These are phyloP conservation scores for Drosophila santomea DNA, from an alignment of 1,140 invertebrate genomes.

Conservation along the genomic window DNA sequence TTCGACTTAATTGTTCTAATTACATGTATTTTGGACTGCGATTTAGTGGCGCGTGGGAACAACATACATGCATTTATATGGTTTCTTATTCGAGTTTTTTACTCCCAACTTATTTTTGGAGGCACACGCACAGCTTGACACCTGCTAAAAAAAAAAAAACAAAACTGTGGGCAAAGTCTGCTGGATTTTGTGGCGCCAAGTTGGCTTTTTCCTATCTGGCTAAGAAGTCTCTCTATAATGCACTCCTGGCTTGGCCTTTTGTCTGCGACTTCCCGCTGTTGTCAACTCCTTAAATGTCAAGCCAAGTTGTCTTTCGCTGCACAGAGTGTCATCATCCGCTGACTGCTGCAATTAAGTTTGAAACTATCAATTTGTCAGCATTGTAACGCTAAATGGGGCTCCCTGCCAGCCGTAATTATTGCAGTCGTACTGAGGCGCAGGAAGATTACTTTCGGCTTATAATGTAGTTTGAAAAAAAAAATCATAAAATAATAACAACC, in stretches of 20 bases:
- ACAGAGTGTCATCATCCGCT: constrained; percentile 32
- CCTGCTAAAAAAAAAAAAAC: constrained; percentile 37
- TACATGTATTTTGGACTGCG: constrained; percentile 52
- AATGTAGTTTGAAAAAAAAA: too few species aligned
- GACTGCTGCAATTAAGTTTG: constrained; percentile 34
- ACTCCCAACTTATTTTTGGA: constrained; percentile 17
- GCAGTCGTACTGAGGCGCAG: too few species aligned
- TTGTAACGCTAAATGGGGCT: constrained; percentile 4
- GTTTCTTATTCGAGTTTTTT: background rate
- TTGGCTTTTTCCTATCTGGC: constrained; percentile 37
- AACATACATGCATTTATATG: constrained; percentile 24
- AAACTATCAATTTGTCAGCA: constrained; percentile 43
- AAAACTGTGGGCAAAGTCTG: constrained; percentile 13
- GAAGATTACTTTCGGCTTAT: too few species aligned
- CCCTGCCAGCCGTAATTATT: background rate
- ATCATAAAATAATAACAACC: background rate
- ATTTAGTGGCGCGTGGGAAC: constrained; percentile 73
- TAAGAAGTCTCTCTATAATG: constrained; percentile 11
- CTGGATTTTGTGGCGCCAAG: constrained; percentile 42
- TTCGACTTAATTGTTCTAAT: constrained; percentile 78
- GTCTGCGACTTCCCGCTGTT: constrained; percentile 66
- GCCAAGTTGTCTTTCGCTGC: constrained; percentile 6
- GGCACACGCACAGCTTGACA: constrained; percentile 79
- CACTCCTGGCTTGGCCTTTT: constrained; percentile 45
- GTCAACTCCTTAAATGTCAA: constrained; percentile 63